Conservation (phyloP, 2,888 invertebrate species). For the Acanthosepion pharaonis region DNA sequence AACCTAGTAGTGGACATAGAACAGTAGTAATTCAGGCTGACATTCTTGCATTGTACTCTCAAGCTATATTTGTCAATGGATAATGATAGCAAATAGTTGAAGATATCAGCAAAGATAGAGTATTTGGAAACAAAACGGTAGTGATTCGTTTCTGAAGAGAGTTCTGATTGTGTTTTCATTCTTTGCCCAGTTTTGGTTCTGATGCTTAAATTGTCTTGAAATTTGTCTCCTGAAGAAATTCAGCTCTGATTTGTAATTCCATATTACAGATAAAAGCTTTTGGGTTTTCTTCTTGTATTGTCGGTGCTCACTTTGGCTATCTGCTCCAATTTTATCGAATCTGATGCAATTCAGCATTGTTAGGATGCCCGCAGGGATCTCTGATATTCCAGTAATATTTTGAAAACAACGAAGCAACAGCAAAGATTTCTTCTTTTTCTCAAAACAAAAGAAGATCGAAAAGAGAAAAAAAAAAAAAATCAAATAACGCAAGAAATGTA, state of each 20-base stretch:
- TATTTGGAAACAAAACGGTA: background rate
- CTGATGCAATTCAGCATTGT: slow-evolving; percentile 20
- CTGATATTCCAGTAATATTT: background rate
- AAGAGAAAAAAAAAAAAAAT: background rate
- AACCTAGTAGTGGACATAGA: background rate
- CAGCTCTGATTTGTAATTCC: background rate
- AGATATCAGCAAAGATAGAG: background rate
- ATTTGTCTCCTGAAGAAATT: background rate
- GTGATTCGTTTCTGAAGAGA: background rate
- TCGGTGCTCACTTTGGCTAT: background rate
- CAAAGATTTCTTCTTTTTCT: background rate
- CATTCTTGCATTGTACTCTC: background rate
- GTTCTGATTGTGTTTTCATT: background rate
- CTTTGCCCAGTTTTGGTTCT: background rate
- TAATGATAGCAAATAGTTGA: background rate
- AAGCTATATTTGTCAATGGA: background rate
- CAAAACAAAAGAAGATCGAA: background rate
- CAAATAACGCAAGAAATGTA: background rate
- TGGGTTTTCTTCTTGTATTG: background rate
- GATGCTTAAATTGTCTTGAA: background rate
- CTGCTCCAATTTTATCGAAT: slow-evolving; percentile 14
- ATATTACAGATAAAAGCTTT: slow-evolving; percentile 21
- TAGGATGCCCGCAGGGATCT: background rate
- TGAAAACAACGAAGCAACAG: background rate
- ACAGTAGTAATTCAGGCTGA: background rate